These are phyloP conservation scores for Falco peregrinus DNA, from an alignment of 2,797 vertebrate species.

Conservation along the genomic window DNA sequence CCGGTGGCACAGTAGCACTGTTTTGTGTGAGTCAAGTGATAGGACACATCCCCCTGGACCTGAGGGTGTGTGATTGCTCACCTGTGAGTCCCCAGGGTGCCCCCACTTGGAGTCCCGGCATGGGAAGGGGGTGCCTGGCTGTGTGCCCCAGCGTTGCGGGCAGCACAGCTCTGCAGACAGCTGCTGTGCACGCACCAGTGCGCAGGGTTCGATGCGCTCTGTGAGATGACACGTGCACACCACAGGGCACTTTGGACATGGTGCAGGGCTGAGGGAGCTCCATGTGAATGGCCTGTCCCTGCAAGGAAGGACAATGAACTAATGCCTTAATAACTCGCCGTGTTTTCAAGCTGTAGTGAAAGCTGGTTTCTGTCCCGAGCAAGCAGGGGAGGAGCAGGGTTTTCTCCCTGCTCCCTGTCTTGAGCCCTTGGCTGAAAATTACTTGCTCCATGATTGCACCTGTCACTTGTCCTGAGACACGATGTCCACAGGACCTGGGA, in stretches of 20 bases:
- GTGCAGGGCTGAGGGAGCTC: background rate
- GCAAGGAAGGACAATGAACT: background rate
- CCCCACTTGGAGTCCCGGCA: accelerated
- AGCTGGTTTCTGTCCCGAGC: background rate
- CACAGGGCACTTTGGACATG: accelerated
- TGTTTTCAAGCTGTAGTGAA: background rate
- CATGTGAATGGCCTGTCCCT: background rate
- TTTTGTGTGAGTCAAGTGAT: background rate
- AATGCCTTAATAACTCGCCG: background rate
- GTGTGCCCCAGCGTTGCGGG: accelerated
- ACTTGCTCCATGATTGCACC: background rate
- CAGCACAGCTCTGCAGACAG: background rate
- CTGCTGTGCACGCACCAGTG: background rate
- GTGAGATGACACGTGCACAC: background rate
- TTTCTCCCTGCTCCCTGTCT: background rate
- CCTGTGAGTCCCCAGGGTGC: background rate
- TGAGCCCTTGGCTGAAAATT: background rate
- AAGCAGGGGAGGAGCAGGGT: background rate
- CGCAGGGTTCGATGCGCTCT: background rate
- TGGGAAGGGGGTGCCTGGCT: background rate
- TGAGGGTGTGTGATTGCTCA: background rate
- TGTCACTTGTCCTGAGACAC: background rate
- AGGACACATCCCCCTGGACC: background rate
- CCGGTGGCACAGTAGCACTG: background rate
- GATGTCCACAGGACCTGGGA: background rate